These are phyloP conservation scores for Pseudorhombus dupliciocellatus DNA, from an alignment of 2,113 vertebrate genomes.

Conservation along the genomic window DNA sequence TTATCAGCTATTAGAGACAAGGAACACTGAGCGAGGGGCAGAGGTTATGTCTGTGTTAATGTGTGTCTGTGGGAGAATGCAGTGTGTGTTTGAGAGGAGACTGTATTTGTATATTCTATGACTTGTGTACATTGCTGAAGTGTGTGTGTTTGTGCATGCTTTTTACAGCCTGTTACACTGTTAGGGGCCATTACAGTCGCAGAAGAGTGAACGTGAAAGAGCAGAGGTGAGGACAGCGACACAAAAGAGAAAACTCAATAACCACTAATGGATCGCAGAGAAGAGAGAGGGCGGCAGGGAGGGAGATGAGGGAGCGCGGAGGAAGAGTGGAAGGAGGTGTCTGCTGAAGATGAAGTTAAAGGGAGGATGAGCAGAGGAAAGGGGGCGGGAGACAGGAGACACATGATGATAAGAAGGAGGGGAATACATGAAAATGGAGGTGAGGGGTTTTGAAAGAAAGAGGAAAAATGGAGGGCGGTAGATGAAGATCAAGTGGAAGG, in stretches of 20 bases:
- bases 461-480: conserved; percentile 7
- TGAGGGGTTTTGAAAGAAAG: not conserved
- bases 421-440: not conserved
- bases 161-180: conserved; percentile 10
- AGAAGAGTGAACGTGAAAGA: conserved; percentile 26
- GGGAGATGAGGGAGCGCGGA: conserved; percentile 15
- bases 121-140: not conserved
- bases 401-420: not conserved
- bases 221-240: conserved; percentile 50
- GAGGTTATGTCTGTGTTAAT: conserved; percentile 39
- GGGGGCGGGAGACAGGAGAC: not conserved
- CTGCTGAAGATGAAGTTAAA: conserved; percentile 17
- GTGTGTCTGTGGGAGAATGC: conserved; percentile 5
- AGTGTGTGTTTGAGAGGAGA: conserved; percentile 1
- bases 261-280: conserved; percentile 48
- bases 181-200: conserved; percentile 29
- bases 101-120: conserved; percentile 15
- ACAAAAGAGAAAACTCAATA: conserved; percentile 61
- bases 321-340: conserved; percentile 18
- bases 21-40: conserved; percentile 57
- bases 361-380: conserved; percentile 1
- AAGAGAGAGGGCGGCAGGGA: conserved; percentile 6
- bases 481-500: not conserved
- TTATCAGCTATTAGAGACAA: conserved; percentile 69
- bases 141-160: conserved; percentile 11